Conservation (phyloP, 2,888 invertebrate genomes). For the Deroplatys truncata region DNA sequence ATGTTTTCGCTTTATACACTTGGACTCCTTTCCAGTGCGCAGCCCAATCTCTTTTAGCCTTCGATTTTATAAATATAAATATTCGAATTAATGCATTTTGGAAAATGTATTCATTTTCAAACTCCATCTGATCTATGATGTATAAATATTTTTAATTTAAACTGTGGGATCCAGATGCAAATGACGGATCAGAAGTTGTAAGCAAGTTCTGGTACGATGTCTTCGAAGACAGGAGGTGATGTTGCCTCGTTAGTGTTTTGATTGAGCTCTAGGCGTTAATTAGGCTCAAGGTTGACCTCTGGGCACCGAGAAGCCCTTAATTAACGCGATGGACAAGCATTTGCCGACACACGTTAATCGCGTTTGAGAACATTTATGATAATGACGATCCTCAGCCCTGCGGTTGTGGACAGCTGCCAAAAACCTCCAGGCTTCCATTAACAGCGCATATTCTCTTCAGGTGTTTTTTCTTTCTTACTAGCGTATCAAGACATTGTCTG, state of each 20-base stretch:
- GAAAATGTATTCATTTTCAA: no score
- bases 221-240: not conserved
- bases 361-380: not conserved
- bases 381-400: not conserved
- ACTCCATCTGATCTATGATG: no score
- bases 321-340: not conserved
- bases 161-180: no score
- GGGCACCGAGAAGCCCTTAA: not conserved
- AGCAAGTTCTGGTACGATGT: not conserved
- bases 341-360: not conserved
- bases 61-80: no score
- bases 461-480: not conserved
- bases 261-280: constrained; percentile 3
- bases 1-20: no score
- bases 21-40: no score
- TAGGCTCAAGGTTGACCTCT: not conserved
- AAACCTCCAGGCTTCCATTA: not conserved
- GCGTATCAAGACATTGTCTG: not conserved
- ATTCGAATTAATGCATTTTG: no score
- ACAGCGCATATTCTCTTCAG: not conserved
- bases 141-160: no score
- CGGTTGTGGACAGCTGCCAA: not conserved
- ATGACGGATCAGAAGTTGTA: not conserved
- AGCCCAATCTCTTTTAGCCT: no score
- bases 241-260: not conserved